phyloP scores from a whole-genome alignment of 2,888 invertebrate genomes.

The Osmoderma eremita region DNA sequence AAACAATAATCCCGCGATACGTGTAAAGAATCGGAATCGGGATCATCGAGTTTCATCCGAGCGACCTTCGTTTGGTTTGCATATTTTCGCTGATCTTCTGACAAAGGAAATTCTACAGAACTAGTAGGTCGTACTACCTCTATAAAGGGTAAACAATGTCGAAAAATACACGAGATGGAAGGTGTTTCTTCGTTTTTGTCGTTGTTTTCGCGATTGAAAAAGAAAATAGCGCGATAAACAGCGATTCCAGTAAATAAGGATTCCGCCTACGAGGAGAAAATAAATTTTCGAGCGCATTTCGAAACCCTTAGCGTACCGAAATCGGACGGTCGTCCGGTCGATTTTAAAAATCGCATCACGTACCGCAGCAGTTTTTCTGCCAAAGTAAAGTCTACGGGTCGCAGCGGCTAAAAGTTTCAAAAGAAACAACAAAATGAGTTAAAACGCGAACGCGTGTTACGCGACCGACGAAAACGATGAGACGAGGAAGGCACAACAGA shows the following conservation, averaged over 20 bases:
- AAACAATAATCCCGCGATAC: slow-evolving; percentile 11
- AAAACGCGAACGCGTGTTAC: slow-evolving; percentile 6
- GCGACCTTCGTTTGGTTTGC: slow-evolving; percentile 36
- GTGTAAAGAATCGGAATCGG: slow-evolving; percentile 25
- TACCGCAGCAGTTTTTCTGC: slow-evolving; percentile 26
- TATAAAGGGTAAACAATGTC: not conserved
- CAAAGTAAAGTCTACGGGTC: slow-evolving; percentile 35
- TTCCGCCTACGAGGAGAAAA: not conserved
- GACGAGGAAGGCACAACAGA: not conserved
- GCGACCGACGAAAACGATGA: not conserved
- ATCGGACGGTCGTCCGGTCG: slow-evolving; percentile 10
- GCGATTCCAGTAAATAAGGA: too few relatives aligned
- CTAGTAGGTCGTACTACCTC: not conserved
- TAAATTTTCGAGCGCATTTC: slow-evolving; percentile 3
- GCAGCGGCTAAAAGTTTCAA: slow-evolving; percentile 24
- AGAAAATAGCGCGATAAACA: too few relatives aligned
- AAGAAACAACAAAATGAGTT: slow-evolving; percentile 30
- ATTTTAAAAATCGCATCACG: slow-evolving; percentile 31
- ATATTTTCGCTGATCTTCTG: slow-evolving; percentile 22
- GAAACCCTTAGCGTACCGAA: not conserved
- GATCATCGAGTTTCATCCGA: slow-evolving; percentile 27
- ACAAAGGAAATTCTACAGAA: slow-evolving; percentile 25
- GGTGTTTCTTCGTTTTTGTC: not conserved
- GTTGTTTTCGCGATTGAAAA: too few relatives aligned
- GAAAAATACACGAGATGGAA: not conserved